These are phyloP conservation scores for Spilarctia lutea DNA, from an alignment of 2,888 invertebrate genomes.

Conservation along the genomic window DNA sequence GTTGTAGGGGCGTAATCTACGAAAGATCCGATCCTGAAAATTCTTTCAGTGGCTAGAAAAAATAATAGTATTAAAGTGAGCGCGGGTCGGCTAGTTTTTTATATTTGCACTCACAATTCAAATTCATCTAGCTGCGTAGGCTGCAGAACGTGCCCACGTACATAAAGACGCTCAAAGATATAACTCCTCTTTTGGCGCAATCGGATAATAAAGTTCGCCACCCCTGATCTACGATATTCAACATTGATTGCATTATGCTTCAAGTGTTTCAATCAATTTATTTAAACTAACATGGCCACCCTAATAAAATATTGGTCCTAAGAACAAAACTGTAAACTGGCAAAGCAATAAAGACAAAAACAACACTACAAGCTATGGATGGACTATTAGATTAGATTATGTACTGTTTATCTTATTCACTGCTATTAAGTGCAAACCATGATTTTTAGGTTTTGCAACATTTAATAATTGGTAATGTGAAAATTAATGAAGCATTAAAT, in stretches of 20 bases:
- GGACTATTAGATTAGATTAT: not conserved
- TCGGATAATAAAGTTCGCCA: not conserved
- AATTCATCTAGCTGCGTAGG: not conserved
- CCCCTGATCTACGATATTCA: not conserved
- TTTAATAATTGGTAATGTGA: not conserved
- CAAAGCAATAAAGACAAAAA: not conserved
- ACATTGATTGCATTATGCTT: not conserved
- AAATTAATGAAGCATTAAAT: not conserved
- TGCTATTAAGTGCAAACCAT: not conserved
- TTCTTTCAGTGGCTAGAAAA: no score
- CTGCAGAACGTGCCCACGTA: not conserved
- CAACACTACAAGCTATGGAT: not conserved
- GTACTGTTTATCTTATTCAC: not conserved
- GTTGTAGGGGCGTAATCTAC: no score
- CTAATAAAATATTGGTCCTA: not conserved
- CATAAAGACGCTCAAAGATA: not conserved
- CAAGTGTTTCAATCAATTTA: not conserved
- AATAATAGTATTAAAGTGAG: no score
- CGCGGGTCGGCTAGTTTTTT: no score
- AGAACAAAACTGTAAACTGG: not conserved
- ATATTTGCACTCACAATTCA: not conserved
- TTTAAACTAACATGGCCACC: not conserved
- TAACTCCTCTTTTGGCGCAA: not conserved
- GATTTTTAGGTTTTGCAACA: not conserved
- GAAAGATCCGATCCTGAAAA: no score